Conservation (phyloP, 2,888 invertebrate genomes). For the Hypselothyrea guttata region DNA sequence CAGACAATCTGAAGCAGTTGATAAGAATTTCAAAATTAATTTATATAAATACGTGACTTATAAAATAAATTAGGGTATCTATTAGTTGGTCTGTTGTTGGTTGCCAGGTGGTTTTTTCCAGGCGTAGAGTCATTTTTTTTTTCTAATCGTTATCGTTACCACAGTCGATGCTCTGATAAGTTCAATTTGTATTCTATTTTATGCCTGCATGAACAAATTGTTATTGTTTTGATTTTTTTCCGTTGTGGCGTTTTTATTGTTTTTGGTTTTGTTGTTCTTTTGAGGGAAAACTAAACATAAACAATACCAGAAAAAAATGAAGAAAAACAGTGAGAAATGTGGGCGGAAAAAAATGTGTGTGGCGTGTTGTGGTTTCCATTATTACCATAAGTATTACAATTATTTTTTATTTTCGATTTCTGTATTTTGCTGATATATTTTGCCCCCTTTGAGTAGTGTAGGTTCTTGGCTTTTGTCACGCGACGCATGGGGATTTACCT, state of each 20-base stretch:
- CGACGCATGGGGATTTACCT: conserved; percentile 28
- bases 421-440: not conserved
- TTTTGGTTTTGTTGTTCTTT: conserved; percentile 11
- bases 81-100: not conserved
- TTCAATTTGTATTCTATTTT: conserved; percentile 73
- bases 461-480: conserved; percentile 32
- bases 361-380: conserved; percentile 26
- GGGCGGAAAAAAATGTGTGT: conserved; percentile 12
- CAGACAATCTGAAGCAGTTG: no score
- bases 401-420: conserved; percentile 1
- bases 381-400: no score
- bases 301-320: conserved; percentile 27
- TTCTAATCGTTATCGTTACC: conserved; percentile 62
- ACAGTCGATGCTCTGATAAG: conserved; percentile 68
- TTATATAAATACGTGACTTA: no score
- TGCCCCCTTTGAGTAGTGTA: not conserved
- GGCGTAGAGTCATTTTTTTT: conserved; percentile 38
- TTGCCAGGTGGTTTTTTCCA: conserved; percentile 13
- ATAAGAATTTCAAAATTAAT: no score
- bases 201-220: conserved; percentile 58
- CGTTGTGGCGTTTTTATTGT: conserved; percentile 5
- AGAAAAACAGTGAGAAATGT: conserved; percentile 21
- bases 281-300: conserved; percentile 33
- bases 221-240: conserved; percentile 36
- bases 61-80: no score